Evolutionary conservation across 2,888 invertebrate genomes (phyloP), one percentile per base, ranked within the genome.

Genomic region (Calliscelio sp.): DNA sequence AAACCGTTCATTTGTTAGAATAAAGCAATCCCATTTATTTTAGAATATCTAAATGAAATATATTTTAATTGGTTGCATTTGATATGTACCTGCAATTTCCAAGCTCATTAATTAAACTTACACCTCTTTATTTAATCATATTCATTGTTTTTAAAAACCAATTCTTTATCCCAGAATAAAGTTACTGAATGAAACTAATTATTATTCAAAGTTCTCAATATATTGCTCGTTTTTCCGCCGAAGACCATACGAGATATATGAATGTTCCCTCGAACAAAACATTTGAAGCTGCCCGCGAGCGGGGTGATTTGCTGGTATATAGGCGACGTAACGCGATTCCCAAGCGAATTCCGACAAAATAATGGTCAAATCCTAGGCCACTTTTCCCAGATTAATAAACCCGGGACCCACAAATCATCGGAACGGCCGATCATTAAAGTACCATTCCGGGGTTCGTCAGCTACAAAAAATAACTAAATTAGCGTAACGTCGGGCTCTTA

Each of bases 391-490:
- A 57, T 77, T 65, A 77, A 59, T 59, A 77, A 77, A 66, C 24
- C 57, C 75, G 20, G 35, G 53, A 10, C 49, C 38, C 57, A 68
- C 77, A 77, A 77, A 68, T 77, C 68, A 77, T 77, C 57, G 46
- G 28, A 25, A 49, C 49, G 22, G 18, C 66, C n/a, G 38, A 41
- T 68, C 77, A 77, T 68, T 68, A 68, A 68, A 68, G 51, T 16
- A 6, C 25, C 57, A 77, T 57, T 46, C n/a, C 28, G 38, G 38
- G 22, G 25, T 25, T 38, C 38, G 49, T 14, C 24, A 25, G 18
- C 32, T 24, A 70, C 49, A 70, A 57, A 79, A 79, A 71, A 79
- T 55, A 79, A 71, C 71, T 59, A 65, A 80, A 66, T 80, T 51
- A 68, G 68, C 80, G 73, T 66, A 66, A 80, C 63, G 35, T 25